Evolutionary conservation across 2,797 vertebrate species (phyloP), one percentile per base, ranked within the genome.

Genomic region (Linurgus olivaceus): DNA sequence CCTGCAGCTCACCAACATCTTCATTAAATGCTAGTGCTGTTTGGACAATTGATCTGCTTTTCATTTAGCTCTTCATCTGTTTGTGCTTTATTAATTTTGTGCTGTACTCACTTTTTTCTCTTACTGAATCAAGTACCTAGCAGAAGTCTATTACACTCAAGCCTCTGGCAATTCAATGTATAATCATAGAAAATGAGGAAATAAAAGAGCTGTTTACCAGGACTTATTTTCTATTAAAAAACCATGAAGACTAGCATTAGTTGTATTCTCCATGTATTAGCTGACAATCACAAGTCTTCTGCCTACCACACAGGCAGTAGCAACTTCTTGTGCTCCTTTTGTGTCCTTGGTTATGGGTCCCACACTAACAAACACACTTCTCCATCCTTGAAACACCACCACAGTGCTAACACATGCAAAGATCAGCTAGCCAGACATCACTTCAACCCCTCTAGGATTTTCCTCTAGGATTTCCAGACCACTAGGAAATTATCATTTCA

Each of bases 31-130:
- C 37, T 77, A 44, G 35, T 37, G 61, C n/a, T 83, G 17, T 51
- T 71, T 65, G 80, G 76, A 61, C 62, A 88, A 37, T 17, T n/a
- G 47, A 57, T 91, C 59, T 84, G 73, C 42, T 74, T 95, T 90
- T 94, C 63, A 79, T 73, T 88, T 75, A 74, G 73, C n/a, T 84
- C 47, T 61, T 96, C 62, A 44, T 90, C 70, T 78, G 51, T 66
- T 92, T 73, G 47, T 59, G 58, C 70, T 93, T 88, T 93, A 86
- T 78, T 86, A 62, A 84, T 83, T 93, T 86, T 52, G 51, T 75
- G 44, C 67, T 81, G 62, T 62, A 47, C 29, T 86, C 35, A 44
- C 31, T 51, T 88, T 50, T 75, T 86, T 54, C 13, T 78, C 57
- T 54, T 67, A 71, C 54, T 76, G 82, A 73, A 81, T 90, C 66